Conservation (phyloP, 2,113 vertebrate genomes). For the Pseudorectes ferrugineus region DNA sequence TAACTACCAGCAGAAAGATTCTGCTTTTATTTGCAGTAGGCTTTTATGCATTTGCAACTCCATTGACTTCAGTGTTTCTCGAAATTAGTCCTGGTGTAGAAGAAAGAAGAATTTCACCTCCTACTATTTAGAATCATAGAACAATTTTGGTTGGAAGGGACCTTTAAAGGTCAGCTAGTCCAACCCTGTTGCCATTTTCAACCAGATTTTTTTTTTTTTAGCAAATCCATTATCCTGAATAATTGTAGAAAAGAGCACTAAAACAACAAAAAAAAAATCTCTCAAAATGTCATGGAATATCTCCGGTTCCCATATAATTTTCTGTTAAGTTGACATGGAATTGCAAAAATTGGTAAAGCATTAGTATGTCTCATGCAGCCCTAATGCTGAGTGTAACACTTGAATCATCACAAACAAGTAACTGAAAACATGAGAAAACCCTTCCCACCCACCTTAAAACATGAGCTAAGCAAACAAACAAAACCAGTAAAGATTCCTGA, state of each 20-base stretch:
- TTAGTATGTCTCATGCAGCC: neutral
- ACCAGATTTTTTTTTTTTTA: neutral
- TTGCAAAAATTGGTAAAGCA: neutral
- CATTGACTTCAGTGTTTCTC: neutral
- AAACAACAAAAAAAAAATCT: rapidly evolving
- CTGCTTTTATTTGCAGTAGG: neutral
- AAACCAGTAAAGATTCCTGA: neutral
- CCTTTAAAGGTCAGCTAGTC: neutral
- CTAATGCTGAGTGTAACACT: neutral
- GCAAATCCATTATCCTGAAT: neutral
- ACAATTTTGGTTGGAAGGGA: neutral
- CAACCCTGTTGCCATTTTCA: neutral
- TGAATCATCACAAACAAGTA: neutral
- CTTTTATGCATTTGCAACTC: neutral
- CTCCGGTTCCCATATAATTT: neutral
- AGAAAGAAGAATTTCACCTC: neutral
- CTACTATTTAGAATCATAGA: neutral
- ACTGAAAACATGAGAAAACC: neutral
- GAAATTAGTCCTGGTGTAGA: neutral
- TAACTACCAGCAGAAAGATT: neutral
- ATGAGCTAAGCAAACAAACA: neutral
- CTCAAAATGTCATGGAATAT: neutral
- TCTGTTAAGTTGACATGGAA: neutral
- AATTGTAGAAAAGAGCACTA: neutral
- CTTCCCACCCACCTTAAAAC: neutral